Evolutionary conservation across 2,797 vertebrate species (phyloP).

Genomic region (Sorex maritimensis): DNA sequence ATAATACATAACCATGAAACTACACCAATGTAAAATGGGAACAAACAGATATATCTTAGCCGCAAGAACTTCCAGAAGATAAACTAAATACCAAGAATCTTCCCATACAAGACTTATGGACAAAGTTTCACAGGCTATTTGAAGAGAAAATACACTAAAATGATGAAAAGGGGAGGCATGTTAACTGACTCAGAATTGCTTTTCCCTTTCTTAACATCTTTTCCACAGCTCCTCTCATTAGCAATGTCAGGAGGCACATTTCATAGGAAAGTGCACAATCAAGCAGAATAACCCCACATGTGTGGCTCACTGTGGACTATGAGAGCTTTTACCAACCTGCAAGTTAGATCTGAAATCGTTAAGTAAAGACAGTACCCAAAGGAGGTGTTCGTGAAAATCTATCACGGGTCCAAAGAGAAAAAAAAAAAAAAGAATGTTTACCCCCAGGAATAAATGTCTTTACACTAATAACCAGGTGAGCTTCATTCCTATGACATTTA

Average conservation of each 20-base stretch:
- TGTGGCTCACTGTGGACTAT: neutral
- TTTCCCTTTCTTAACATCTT: conserved; percentile 14
- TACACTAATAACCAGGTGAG: neutral
- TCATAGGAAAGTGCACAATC: neutral
- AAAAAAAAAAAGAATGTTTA: conserved; percentile 27
- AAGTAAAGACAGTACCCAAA: conserved; percentile 18
- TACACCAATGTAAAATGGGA: conserved; percentile 36
- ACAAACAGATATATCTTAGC: neutral
- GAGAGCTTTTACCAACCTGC: conserved; percentile 36
- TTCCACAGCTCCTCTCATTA: conserved; percentile 58
- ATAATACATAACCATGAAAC: conserved; percentile 65
- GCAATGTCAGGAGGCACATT: conserved; percentile 62
- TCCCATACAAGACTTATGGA: neutral
- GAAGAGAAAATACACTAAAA: conserved; percentile 68
- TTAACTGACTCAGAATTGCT: conserved; percentile 66
- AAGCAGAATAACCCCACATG: conserved; percentile 26
- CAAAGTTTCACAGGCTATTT: conserved; percentile 56
- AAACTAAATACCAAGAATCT: neutral
- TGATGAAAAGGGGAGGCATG: conserved; percentile 58
- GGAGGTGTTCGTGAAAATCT: conserved; percentile 33
- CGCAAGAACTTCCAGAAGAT: neutral
- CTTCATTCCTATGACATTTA: neutral
- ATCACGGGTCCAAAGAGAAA: neutral
- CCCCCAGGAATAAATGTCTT: conserved; percentile 19
- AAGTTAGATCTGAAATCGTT: conserved; percentile 2